phyloP scores from a whole-genome alignment of 1,140 invertebrate genomes.

The Ptiloglossa arizonensis region DNA sequence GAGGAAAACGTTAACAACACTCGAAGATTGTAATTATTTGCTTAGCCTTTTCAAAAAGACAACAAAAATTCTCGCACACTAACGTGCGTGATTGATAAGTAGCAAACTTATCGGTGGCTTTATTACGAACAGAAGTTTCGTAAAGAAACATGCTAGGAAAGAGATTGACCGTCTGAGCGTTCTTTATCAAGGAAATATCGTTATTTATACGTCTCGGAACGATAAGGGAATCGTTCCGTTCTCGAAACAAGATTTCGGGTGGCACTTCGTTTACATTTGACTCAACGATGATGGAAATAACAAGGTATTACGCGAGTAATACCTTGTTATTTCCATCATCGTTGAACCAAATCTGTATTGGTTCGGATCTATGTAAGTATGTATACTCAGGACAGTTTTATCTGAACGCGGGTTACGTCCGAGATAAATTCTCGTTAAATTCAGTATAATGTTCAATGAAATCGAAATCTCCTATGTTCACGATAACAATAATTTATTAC shows the following conservation, averaged over 20 bases:
- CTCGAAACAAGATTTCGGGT: slow-evolving; percentile 10
- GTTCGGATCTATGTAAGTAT: too few species aligned
- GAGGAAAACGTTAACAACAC: not conserved
- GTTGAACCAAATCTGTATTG: too few species aligned
- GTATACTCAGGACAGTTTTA: too few species aligned
- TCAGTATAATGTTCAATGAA: too few species aligned
- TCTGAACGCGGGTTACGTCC: too few species aligned
- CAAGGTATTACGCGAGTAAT: not conserved
- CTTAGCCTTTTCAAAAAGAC: not conserved
- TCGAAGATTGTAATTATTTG: slow-evolving; percentile 8
- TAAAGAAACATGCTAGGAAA: slow-evolving; percentile 5
- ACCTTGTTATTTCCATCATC: not conserved
- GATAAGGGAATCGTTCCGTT: slow-evolving; percentile 9
- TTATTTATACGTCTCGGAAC: slow-evolving; percentile 11
- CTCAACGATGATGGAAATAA: too few species aligned
- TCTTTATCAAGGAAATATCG: slow-evolving; percentile 5
- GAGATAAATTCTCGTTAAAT: too few species aligned
- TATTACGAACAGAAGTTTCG: slow-evolving; percentile 11
- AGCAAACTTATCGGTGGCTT: not conserved
- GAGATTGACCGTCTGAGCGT: not conserved
- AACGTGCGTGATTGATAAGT: slow-evolving; percentile 12
- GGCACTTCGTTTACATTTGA: not conserved
- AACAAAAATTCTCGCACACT: not conserved
- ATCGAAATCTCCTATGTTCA: too few species aligned
- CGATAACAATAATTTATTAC: too few species aligned